A percentile compares a stretch with the other conserved stretches of the same genome.
These are phyloP conservation scores for Drosophila recens DNA, from an alignment of 2,888 invertebrate genomes.

Conservation along the genomic window DNA sequence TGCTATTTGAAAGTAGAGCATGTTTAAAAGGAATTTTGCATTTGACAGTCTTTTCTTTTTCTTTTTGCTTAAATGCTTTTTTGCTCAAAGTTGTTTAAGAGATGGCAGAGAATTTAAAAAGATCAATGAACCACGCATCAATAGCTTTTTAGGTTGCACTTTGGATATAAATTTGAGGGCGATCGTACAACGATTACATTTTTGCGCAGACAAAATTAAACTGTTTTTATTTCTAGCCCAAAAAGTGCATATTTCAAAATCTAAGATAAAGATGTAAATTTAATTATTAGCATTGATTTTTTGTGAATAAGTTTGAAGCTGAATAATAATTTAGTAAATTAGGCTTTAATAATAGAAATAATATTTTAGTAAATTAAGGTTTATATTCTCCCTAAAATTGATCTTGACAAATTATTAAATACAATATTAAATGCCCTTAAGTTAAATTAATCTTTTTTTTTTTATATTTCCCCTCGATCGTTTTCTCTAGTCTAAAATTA, in stretches of 20 bases:
- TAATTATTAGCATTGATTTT: not conserved
- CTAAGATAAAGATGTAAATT: not conserved
- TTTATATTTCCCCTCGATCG: too few relatives aligned
- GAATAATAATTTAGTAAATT: not conserved
- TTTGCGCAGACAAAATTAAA: not conserved
- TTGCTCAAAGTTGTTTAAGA: not conserved
- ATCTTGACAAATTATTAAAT: too few relatives aligned
- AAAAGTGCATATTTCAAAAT: not conserved
- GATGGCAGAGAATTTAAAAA: too few relatives aligned
- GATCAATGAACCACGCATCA: not conserved
- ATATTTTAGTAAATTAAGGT: not conserved
- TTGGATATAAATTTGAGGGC: not conserved
- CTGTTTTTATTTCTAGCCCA: not conserved
- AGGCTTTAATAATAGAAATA: not conserved
- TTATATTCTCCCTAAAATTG: too few relatives aligned
- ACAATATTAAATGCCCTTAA: not conserved
- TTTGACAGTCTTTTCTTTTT: not conserved
- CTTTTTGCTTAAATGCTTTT: not conserved
- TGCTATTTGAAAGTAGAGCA: constrained; percentile 17
- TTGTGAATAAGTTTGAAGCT: not conserved
- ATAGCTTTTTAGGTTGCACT: not conserved
- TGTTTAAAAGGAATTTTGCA: not conserved
- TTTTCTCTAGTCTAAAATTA: too few relatives aligned
- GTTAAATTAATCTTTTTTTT: too few relatives aligned
- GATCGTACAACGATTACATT: not conserved